Percentiles rank a stretch among this genome's conserved stretches.
These are phyloP conservation scores for Callimorpha dominula DNA, from an alignment of 2,888 invertebrate species.

Conservation along the genomic window DNA sequence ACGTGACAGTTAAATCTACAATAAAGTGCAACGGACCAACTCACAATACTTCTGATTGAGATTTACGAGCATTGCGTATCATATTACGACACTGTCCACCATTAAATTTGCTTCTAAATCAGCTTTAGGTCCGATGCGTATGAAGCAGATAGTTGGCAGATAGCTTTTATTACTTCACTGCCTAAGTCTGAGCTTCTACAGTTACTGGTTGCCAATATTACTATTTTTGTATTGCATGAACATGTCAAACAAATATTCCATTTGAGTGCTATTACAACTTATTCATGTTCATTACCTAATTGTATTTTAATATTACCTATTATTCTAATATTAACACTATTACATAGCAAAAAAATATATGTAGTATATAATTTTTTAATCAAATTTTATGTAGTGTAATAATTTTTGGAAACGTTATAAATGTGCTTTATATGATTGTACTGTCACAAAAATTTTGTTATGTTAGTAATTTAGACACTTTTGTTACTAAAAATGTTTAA, in stretches of 20 bases:
- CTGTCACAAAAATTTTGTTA: no score
- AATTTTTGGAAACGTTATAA: neutral
- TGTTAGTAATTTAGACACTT: no score
- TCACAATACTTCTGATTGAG: slow-evolving; percentile 59
- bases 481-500: no score
- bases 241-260: neutral
- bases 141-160: slow-evolving; percentile 9
- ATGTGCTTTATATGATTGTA: no score
- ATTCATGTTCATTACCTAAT: neutral
- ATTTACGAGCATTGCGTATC: slow-evolving; percentile 59
- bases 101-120: slow-evolving; percentile 44
- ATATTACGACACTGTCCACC: slow-evolving; percentile 43
- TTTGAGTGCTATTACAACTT: neutral
- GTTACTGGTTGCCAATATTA: no score
- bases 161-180: neutral
- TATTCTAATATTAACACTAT: neutral
- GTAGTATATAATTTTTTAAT: no score
- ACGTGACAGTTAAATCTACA: slow-evolving; percentile 41
- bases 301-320: no score
- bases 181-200: neutral
- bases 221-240: neutral
- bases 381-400: no score
- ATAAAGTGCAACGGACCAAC: slow-evolving; percentile 45
- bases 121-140: slow-evolving; percentile 17
- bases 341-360: no score